These are phyloP conservation scores for Psittacula echo DNA, from an alignment of 2,797 vertebrate genomes.

Conservation along the genomic window DNA sequence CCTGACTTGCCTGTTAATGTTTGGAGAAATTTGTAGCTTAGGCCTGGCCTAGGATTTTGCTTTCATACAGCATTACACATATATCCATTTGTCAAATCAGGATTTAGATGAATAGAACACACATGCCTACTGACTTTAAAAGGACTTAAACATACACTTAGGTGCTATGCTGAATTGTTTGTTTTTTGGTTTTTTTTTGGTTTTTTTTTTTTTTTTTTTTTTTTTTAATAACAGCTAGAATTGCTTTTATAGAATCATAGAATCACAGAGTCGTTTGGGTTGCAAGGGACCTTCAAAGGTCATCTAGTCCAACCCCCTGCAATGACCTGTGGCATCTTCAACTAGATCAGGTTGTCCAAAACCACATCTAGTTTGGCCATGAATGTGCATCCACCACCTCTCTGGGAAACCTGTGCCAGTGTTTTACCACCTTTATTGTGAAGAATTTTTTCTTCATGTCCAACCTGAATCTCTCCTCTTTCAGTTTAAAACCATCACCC, in stretches of 20 bases:
- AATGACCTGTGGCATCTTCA: neutral
- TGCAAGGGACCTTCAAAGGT: neutral
- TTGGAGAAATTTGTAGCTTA: neutral
- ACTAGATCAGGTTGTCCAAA: neutral
- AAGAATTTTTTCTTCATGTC: neutral
- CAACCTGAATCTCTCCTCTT: neutral
- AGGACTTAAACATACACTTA: neutral
- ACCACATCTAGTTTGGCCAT: neutral
- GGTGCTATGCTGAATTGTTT: neutral
- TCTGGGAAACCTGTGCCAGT: neutral
- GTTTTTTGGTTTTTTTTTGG: neutral
- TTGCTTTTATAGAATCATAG: neutral
- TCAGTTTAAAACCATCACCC: neutral
- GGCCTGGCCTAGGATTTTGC: neutral
- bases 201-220: neutral
- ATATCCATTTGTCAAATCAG: neutral
- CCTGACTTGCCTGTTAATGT: neutral
- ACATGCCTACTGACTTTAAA: neutral
- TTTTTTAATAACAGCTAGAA: neutral
- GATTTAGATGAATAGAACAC: neutral
- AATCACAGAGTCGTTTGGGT: neutral
- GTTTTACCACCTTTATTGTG: neutral
- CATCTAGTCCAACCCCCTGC: neutral
- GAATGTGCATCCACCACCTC: neutral
- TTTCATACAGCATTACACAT: neutral